Evolutionary conservation across 2,113 vertebrate species (phyloP), one percentile per base, ranked within the genome.

Genomic region (Leucosticte australis): DNA sequence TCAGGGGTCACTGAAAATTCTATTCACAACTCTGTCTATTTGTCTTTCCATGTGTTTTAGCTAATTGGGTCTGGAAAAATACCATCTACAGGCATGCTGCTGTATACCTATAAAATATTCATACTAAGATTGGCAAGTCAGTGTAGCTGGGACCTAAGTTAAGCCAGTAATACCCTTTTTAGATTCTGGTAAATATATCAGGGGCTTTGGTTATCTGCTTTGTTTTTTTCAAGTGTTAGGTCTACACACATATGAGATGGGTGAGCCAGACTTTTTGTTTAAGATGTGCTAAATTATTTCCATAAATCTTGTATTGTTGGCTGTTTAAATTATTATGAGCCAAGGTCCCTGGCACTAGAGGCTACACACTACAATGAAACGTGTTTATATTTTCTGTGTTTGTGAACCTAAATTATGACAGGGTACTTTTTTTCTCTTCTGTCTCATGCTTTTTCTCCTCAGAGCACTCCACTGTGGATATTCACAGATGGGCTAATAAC

Each of bases 401-500:
- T 63, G 50, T 93, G 93, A 95, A 96, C 91, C 93, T 95, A 96
- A 95, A 95, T 93, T 76, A 89, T 79, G 60, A 44, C 82, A 87
- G 52, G 31, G 57, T 37, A 57, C 88, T 93, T 92, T 82, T 60
- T 83, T 89, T 75, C 47, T 95, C 46, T 82, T 85, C 81, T 69
- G n/a, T 41, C 50, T 92, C 71, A 11, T 62, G 39, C 44, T 74
- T 94, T 95, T 93, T 67, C n/a, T 86, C 76, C 85, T 94, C 53
- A 41, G 57, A 96, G 83, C 86, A 46, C 64, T 95, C 76, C 81
- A 68, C 83, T 68, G 75, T 95, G 86, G 80, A n/a, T 94, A 71
- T 89, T 95, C 83, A 90, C 86, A 92, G 93, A 95, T 95, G 83
- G 90, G 68, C 85, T 96, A 93, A 90, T 96, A 97, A 92, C 91